These are phyloP conservation scores for Nothocercus nigrocapillus DNA, from an alignment of 2,113 vertebrate genomes.

Conservation along the genomic window DNA sequence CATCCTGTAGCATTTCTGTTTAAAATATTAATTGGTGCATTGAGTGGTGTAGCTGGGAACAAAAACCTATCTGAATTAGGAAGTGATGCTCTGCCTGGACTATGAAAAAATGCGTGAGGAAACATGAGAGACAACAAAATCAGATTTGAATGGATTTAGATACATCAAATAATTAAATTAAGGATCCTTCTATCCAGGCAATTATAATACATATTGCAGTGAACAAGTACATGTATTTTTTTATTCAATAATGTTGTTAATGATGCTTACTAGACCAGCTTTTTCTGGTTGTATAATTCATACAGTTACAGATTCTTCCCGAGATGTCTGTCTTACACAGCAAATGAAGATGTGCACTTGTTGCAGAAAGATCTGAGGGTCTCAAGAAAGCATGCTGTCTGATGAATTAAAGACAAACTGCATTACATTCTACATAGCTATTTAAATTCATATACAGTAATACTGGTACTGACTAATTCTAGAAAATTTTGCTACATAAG, in stretches of 20 bases:
- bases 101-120: not conserved
- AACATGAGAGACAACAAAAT: not conserved
- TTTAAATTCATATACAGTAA: not conserved
- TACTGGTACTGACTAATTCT: not conserved
- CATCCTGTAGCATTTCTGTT: not conserved
- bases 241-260: not conserved
- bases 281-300: not conserved
- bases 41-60: not conserved
- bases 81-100: not conserved
- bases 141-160: not conserved
- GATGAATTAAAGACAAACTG: not conserved
- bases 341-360: not conserved
- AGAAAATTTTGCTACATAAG: not conserved
- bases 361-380: not conserved
- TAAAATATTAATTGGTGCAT: not conserved
- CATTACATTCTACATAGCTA: not conserved
- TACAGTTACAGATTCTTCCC: not conserved
- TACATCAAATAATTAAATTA: not conserved
- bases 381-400: not conserved
- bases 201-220: not conserved
- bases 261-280: not conserved
- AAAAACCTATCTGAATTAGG: not conserved
- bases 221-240: not conserved
- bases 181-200: accelerated
- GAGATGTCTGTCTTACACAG: not conserved